Evolutionary conservation across 1,140 invertebrate genomes (phyloP).

Genomic region (Samia ricini): DNA sequence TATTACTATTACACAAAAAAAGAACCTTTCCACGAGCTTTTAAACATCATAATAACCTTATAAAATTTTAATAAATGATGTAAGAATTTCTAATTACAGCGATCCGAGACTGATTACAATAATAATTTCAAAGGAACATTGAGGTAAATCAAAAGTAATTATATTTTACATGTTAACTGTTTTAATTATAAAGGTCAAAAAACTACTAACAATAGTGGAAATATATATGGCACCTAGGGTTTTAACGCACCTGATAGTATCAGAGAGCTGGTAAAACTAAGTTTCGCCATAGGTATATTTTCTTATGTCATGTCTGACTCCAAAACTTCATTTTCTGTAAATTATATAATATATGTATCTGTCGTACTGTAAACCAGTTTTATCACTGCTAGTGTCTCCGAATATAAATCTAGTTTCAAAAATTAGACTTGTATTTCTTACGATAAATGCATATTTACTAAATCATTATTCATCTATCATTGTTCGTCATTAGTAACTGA

Average conservation of each 20-base stretch:
- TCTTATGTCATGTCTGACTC: no score
- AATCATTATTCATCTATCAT: no score
- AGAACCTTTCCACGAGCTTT: neutral
- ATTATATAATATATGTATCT: no score
- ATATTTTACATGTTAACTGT: neutral
- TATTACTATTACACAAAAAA: neutral
- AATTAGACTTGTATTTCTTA: no score
- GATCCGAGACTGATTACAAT: neutral
- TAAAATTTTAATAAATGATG: neutral
- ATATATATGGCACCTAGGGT: neutral
- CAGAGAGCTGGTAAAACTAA: neutral
- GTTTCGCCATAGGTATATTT: neutral
- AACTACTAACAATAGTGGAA: neutral
- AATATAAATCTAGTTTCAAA: no score
- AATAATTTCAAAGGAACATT: neutral
- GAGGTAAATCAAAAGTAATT: neutral
- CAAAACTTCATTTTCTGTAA: no score
- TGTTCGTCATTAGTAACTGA: no score
- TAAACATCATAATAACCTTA: neutral
- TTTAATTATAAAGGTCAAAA: neutral
- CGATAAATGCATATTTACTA: no score
- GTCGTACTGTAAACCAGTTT: no score
- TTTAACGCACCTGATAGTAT: neutral
- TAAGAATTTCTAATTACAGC: neutral
- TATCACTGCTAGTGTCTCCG: no score